Evolutionary conservation across 2,113 vertebrate genomes (phyloP), one percentile per base, ranked within the genome.

Genomic region (Oncorhynchus gorbuscha): DNA sequence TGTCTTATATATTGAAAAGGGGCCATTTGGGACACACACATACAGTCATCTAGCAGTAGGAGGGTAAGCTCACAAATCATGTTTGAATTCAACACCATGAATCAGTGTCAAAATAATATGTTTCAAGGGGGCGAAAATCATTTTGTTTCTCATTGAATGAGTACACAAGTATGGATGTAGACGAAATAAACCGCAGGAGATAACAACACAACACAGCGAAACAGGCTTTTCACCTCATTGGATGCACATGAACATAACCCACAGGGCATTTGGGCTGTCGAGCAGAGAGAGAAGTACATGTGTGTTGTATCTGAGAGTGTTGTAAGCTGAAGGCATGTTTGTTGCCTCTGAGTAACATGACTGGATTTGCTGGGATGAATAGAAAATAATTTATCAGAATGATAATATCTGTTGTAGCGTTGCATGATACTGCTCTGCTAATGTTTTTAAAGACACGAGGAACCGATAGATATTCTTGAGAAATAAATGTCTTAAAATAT

Each of bases 1-100:
- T 11, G 9, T 9, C 39, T 45, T 45, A 45, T 12, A 45, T 12
- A 45, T 9, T 4, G 16, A 18, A 16, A 55, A 18, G 16, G 5
- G 16, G 51, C 12, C 16, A 55, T 55, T 55, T 55, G 51, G 51
- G 13, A 30, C 65, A 67, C 5, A 67, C 16, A 1, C 51, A 67
- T 67, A 30, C 4, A 67, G 5, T 67, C 13, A 30, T 30, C 65
- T 7, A 32, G 65, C 51, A 55, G 61, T 64, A 64, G 61, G 61
- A 16, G 4, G 12, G 28, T 30, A 30, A 13, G 26, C 30, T 30
- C n/a, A 67, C 28, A 67, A 67, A 67, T 67, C 26, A 30, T 5
- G 65, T 67, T 32, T 30, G 65, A 67, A 67, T 67, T 67, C 65
- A 67, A 32, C 65, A 67, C 9, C 65, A 32, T 67, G 65, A 67